A percentile compares a stretch with the other conserved stretches of the same genome.
phyloP scores from a whole-genome alignment of 2,888 invertebrate genomes.

The Trachelus tabidus region DNA sequence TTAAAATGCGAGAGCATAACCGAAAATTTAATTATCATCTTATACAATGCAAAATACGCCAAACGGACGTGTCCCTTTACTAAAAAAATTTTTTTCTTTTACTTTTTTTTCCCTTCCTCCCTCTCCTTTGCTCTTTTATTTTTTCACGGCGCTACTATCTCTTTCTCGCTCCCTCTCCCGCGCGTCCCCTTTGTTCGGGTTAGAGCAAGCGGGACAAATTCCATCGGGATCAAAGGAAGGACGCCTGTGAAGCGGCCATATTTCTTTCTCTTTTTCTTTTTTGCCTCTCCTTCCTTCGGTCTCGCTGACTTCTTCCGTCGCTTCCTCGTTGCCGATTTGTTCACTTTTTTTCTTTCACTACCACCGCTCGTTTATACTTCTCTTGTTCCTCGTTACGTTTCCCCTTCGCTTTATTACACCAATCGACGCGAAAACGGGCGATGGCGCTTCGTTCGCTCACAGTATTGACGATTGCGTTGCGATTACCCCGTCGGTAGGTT shows the following conservation, averaged over 20 bases:
- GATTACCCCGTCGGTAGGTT: neutral
- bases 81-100: neutral
- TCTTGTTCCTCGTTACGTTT: neutral
- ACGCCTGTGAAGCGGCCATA: neutral
- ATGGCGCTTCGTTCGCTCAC: neutral
- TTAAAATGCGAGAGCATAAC: conserved; percentile 12
- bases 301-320: neutral
- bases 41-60: neutral
- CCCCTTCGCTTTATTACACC: neutral
- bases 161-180: neutral
- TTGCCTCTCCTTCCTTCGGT: neutral
- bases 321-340: neutral
- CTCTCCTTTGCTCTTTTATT: neutral
- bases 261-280: neutral
- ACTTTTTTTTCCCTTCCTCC: neutral
- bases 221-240: neutral
- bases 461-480: neutral
- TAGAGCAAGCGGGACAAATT: neutral
- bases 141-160: neutral
- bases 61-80: neutral
- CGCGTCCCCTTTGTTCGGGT: neutral
- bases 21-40: conserved; percentile 19
- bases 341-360: neutral
- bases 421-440: neutral
- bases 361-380: neutral